A percentile compares a stretch with the other conserved stretches of the same genome.
phyloP scores from a whole-genome alignment of 2,113 vertebrate genomes.

The Silurus asotus region DNA sequence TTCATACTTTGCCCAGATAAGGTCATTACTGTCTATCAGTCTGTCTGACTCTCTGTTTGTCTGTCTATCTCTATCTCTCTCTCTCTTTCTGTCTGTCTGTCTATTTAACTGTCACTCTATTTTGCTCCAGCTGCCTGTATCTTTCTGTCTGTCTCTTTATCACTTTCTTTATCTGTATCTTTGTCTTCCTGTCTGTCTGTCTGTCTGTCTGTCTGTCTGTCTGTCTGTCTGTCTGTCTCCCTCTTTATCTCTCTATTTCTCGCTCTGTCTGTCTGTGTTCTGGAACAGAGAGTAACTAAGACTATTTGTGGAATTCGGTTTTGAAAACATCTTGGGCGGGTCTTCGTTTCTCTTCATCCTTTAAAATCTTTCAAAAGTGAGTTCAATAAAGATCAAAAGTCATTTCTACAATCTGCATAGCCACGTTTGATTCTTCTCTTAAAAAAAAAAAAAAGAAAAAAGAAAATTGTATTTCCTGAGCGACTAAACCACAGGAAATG shows the following conservation, averaged over 20 bases:
- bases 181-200: too few relatives aligned
- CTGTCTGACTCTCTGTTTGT: not conserved
- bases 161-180: too few relatives aligned
- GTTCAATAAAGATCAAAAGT: not conserved
- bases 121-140: too few relatives aligned
- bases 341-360: not conserved
- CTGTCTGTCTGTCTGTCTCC: not conserved
- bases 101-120: too few relatives aligned
- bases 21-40: not conserved
- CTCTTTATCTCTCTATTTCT: too few relatives aligned
- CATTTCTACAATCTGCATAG: not conserved
- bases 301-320: not conserved
- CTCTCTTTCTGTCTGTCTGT: too few relatives aligned
- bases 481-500: conserved; percentile 53
- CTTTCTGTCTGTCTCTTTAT: too few relatives aligned
- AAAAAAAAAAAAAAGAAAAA: not conserved
- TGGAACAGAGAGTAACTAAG: not conserved
- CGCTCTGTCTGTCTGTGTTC: not conserved
- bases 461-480: conserved; percentile 57
- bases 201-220: too few relatives aligned
- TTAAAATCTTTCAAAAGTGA: not conserved
- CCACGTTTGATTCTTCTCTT: not conserved
- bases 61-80: too few relatives aligned
- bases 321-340: not conserved
- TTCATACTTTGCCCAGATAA: conserved; percentile 36